Evolutionary conservation across 2,888 invertebrate genomes (phyloP), one percentile per base, ranked within the genome.

Genomic region (Meghimatium bilineatum): DNA sequence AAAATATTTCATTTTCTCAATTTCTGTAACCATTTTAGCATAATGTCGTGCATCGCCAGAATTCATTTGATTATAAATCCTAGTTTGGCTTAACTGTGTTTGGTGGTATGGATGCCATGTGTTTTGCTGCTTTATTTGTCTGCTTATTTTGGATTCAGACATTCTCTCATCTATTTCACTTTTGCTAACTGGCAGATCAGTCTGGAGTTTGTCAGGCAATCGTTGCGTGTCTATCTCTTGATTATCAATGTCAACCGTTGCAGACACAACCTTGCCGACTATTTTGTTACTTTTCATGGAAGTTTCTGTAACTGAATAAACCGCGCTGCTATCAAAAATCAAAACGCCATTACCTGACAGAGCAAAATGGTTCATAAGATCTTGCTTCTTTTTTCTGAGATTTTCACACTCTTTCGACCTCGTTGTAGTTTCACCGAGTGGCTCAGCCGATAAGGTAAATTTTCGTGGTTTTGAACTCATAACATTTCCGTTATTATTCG

Each of bases 401-500:
- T 56, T 20, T 56, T 17, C 20, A 56, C 6, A 29, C 5, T 17
- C 6, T 26, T 1, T 1, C 6, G 20, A 12, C 36, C n/a, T 14
- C 60, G 5, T 0, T 0, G 63, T 26, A 8, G 60, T 20, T 29
- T 23, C 67, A 38, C 44, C 26, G 0, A 49, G 29, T 12, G 36
- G 6, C 2, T 10, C 63, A 12, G 60, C 0, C 0, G 63, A 36
- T 26, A 77, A 1, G n/a, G 63, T 23, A 29, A 78, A 36, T 49
- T 44, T 63, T 49, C 63, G 32, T 38, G 44, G 44, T 14, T 8
- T 14, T 29, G 56, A 44, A 36, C 56, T 71, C 0, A 26, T 8
- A 17, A 36, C 32, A 26, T 81, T 81, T 12, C 81, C 74, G 49
- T 74, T 81, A 44, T 81, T 81, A n/a, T 81, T 72, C 2, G 20